Evolutionary conservation across 2,888 invertebrate species (phyloP).

Genomic region (Xylophagus ater): DNA sequence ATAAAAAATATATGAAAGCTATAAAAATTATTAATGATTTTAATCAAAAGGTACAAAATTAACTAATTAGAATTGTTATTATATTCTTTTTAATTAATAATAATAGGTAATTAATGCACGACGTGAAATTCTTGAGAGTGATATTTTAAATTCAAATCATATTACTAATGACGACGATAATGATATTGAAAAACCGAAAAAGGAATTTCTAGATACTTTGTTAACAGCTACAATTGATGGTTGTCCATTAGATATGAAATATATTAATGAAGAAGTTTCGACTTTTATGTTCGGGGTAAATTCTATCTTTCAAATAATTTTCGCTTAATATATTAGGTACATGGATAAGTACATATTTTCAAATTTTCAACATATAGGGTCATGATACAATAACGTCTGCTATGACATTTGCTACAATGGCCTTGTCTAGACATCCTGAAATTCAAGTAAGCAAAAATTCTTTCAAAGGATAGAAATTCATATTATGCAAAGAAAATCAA

Average conservation of each 20-base stretch:
- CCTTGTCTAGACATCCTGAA: constrained; percentile 42
- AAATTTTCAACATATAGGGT: constrained; percentile 42
- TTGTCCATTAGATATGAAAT: constrained; percentile 23
- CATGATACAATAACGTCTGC: constrained; percentile 51
- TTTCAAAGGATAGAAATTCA: background rate
- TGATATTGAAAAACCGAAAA: constrained; percentile 22
- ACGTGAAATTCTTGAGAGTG: constrained; percentile 16
- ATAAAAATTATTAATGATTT: constrained; percentile 34
- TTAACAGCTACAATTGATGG: constrained; percentile 29
- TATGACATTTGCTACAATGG: constrained; percentile 41
- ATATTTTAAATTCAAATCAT: no score
- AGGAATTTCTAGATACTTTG: constrained; percentile 32
- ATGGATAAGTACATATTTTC: no score
- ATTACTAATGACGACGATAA: background rate
- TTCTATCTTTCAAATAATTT: no score
- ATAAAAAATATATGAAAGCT: constrained; percentile 37
- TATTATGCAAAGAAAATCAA: no score
- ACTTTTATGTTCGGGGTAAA: constrained; percentile 35
- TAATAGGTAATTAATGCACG: constrained; percentile 28
- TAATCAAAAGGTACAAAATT: constrained; percentile 30
- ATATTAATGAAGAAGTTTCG: constrained; percentile 34
- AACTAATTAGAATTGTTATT: no score
- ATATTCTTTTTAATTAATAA: constrained; percentile 10
- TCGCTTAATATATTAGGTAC: constrained; percentile 1
- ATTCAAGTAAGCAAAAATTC: constrained; percentile 37